Evolutionary conservation across 2,888 invertebrate species (phyloP).

Genomic region (Limnephilus lunatus): DNA sequence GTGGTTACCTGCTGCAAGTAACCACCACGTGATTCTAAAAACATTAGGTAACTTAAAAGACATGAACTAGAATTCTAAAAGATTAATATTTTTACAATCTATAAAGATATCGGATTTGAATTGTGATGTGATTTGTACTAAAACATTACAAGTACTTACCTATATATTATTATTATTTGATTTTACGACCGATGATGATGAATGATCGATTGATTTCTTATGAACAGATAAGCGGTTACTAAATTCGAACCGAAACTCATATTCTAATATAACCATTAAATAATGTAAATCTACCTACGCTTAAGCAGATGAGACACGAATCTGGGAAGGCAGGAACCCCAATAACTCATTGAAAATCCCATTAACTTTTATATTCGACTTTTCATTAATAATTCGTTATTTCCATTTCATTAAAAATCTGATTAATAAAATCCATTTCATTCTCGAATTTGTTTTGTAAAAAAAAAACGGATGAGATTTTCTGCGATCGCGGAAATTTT

Average conservation of each 20-base stretch:
- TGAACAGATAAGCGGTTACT: not conserved
- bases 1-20: too few species aligned
- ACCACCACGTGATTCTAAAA: too few species aligned
- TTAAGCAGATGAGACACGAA: not conserved
- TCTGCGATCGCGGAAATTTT: not conserved
- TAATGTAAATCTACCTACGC: not conserved
- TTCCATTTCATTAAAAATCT: slow-evolving; percentile 41
- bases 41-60: too few species aligned
- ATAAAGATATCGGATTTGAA: too few species aligned
- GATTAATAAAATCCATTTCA: slow-evolving; percentile 41
- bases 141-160: not conserved
- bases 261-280: not conserved
- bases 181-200: not conserved
- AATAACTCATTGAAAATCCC: slow-evolving; percentile 14
- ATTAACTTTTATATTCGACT: slow-evolving; percentile 18
- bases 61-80: too few species aligned
- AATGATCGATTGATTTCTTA: not conserved
- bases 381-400: slow-evolving; percentile 17
- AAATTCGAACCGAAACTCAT: not conserved
- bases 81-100: too few species aligned
- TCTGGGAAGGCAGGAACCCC: not conserved
- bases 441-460: slow-evolving; percentile 28
- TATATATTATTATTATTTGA: not conserved
- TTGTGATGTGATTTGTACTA: not conserved
- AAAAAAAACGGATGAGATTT: slow-evolving; percentile 21